Evolutionary conservation across 2,888 invertebrate species (phyloP).

Genomic region (Deroplatys truncata): DNA sequence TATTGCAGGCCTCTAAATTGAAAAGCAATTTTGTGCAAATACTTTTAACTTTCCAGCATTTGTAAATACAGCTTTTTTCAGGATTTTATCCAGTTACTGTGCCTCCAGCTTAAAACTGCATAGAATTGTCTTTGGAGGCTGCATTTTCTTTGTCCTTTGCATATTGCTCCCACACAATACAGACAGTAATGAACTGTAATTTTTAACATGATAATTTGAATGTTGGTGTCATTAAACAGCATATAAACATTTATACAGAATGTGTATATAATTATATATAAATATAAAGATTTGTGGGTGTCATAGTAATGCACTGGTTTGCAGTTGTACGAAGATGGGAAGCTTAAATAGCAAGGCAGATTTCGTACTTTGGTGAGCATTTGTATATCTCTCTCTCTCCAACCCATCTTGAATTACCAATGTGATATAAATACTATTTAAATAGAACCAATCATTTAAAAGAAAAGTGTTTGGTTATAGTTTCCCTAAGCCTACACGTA

Average conservation of each 20-base stretch:
- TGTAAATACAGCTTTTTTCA: too few relatives aligned
- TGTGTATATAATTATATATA: background rate
- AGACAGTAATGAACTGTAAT: background rate
- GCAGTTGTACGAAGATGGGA: background rate
- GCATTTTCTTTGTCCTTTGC: background rate
- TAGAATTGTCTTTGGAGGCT: background rate
- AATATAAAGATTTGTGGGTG: background rate
- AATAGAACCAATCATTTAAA: constrained; percentile 18
- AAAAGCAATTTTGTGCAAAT: too few relatives aligned
- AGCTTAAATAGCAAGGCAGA: background rate
- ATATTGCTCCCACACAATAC: background rate
- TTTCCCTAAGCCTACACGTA: constrained; percentile 30
- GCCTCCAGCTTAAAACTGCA: too few relatives aligned
- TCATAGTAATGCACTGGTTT: background rate
- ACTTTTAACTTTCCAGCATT: too few relatives aligned
- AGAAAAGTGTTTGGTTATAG: constrained; percentile 23
- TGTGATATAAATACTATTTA: constrained; percentile 13
- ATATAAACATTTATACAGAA: background rate
- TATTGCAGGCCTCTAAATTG: too few relatives aligned
- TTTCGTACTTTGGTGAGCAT: background rate
- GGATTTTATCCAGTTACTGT: too few relatives aligned
- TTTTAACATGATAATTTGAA: background rate
- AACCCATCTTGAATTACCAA: constrained; percentile 5
- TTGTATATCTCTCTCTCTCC: background rate
- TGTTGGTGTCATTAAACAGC: background rate